Conservation (phyloP, 2,888 invertebrate species). For the Nomada flava region DNA sequence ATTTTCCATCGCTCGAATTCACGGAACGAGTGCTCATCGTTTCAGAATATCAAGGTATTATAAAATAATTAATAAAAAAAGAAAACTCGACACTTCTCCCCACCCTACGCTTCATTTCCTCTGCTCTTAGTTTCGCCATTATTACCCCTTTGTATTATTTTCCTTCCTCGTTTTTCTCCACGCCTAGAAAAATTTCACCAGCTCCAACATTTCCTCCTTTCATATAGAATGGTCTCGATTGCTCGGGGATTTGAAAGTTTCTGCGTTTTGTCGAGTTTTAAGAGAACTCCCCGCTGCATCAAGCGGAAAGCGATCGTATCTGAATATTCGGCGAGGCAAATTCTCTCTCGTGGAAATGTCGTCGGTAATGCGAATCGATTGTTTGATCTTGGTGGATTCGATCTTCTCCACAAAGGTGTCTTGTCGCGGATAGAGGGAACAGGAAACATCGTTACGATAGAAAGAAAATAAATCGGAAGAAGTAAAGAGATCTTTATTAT, state of each 20-base stretch:
- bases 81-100: background rate
- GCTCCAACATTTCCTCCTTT: background rate
- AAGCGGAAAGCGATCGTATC: slow-evolving; percentile 32
- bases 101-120: background rate
- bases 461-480: background rate
- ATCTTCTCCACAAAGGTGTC: slow-evolving; percentile 13
- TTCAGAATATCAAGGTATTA: slow-evolving; percentile 29
- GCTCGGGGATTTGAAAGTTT: slow-evolving; percentile 20
- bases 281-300: slow-evolving; percentile 7
- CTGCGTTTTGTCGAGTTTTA: slow-evolving; percentile 16
- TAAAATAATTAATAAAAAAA: slow-evolving; percentile 33
- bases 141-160: background rate
- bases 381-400: slow-evolving; percentile 35
- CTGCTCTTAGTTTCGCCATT: background rate
- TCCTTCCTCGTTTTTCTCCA: background rate
- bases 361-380: slow-evolving; percentile 14
- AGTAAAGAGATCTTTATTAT: too few relatives aligned
- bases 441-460: background rate
- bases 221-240: slow-evolving; percentile 11
- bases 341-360: background rate
- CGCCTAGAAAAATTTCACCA: slow-evolving; percentile 1
- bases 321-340: slow-evolving; percentile 24
- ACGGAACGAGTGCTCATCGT: slow-evolving; percentile 2
- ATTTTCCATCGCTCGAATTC: background rate
- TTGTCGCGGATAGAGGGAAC: slow-evolving; percentile 2